phyloP scores from a whole-genome alignment of 2,888 invertebrate genomes.

The Cetonia aurata region DNA sequence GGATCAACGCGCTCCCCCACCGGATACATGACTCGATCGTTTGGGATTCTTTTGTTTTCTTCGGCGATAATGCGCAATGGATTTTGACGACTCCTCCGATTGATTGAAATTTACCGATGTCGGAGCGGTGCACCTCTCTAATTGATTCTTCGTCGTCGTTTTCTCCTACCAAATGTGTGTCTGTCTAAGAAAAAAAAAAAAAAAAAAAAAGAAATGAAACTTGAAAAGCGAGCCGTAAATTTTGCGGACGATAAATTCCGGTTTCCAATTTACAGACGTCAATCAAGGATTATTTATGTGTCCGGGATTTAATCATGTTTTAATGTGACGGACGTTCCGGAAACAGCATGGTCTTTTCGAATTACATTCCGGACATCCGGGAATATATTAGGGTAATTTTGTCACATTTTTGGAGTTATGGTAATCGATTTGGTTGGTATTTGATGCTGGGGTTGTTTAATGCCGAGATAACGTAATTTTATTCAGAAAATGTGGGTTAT shows the following conservation, averaged over 20 bases:
- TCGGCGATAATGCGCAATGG: conserved; percentile 5
- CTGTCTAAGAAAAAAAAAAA: background rate
- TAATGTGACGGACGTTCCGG: background rate
- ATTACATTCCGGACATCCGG: too few species aligned
- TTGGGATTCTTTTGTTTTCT: conserved; percentile 8
- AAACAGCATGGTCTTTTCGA: too few species aligned
- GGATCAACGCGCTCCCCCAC: conserved; percentile 10
- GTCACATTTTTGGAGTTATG: too few species aligned
- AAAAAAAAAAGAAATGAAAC: conserved; percentile 1
- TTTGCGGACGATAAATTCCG: conserved; percentile 23
- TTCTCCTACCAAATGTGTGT: background rate
- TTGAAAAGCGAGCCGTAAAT: conserved; percentile 5
- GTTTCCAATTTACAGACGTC: conserved; percentile 15
- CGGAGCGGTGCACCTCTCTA: conserved; percentile 5
- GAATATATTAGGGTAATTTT: too few species aligned
- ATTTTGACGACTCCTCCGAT: background rate
- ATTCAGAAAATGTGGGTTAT: too few species aligned
- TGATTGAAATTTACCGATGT: conserved; percentile 19
- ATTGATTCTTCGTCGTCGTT: conserved; percentile 18
- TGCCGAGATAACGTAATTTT: too few species aligned
- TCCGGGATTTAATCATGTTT: background rate
- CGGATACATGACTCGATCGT: conserved; percentile 16
- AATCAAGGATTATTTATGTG: conserved; percentile 13
- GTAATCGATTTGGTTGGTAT: too few species aligned
- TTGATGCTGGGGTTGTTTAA: too few species aligned